Percentiles rank a stretch among this genome's conserved stretches.
Evolutionary conservation across 1,140 invertebrate species (phyloP).

Genomic region (Cotesia typhae): DNA sequence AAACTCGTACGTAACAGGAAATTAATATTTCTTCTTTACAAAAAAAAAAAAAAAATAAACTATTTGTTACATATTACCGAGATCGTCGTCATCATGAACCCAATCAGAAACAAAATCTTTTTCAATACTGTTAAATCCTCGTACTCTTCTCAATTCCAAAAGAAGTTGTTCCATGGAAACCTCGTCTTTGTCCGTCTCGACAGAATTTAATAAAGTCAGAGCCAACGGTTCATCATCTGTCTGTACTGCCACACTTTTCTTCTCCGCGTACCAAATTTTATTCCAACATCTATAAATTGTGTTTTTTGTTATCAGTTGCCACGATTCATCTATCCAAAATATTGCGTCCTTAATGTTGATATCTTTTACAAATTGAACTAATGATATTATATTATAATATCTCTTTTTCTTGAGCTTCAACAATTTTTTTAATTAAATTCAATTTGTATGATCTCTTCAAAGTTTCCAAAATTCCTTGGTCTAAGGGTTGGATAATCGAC

Average conservation of each 20-base stretch:
- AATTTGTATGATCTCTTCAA: too few relatives aligned
- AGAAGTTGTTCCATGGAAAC: not conserved
- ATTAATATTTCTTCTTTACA: not conserved
- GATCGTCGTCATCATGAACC: not conserved
- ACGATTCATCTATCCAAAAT: too few relatives aligned
- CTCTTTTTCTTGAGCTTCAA: too few relatives aligned
- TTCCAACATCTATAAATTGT: slow-evolving; percentile 32
- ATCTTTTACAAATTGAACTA: too few relatives aligned
- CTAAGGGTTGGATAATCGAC: too few relatives aligned
- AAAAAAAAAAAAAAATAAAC: not conserved
- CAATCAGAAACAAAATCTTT: not conserved
- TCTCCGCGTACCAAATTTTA: slow-evolving; percentile 28
- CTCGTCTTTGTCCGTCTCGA: not conserved
- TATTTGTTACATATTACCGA: not conserved
- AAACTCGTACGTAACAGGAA: not conserved
- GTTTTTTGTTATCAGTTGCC: slow-evolving; percentile 11
- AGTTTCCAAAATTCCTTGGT: too few relatives aligned
- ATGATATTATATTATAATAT: too few relatives aligned
- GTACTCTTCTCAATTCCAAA: not conserved
- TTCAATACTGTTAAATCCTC: not conserved
- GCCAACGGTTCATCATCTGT: not conserved
- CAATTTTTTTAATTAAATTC: too few relatives aligned
- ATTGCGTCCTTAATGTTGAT: too few relatives aligned
- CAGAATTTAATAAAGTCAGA: not conserved
- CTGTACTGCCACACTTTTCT: not conserved